Evolutionary conservation across 2,113 vertebrate species (phyloP), one percentile per base, ranked within the genome.

Genomic region (Guaruba guarouba): DNA sequence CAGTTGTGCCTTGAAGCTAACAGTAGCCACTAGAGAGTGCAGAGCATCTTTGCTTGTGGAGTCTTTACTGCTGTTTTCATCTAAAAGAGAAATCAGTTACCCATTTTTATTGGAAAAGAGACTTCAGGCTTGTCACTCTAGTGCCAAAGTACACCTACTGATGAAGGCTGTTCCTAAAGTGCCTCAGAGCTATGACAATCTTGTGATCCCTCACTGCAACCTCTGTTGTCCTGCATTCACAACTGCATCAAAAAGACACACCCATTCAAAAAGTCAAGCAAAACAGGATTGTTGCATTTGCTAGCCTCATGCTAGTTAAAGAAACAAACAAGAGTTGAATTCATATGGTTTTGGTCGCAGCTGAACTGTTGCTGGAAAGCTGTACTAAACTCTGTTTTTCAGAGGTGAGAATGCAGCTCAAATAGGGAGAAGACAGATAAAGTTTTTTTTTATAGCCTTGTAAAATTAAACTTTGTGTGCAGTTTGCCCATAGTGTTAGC

Each of bases 401-500:
- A 70, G 31, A 44, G 90, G 46, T 74, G 76, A 62, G 48, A 69
- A 41, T 62, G 62, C 69, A 93, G 57, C 55, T 89, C 57, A 51
- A 10, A 19, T 22, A 24, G 20, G 48, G 39, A 84, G 27, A 63
- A 75, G 39, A 68, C n/a, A 64, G 59, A 27, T 59, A 54, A 33
- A 76, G 52, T 2, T 61, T 61, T 51, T 24, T 24, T 86, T 88
- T 87, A 82, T 33, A 87, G 54, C 67, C 79, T 90, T 80, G n/a
- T 82, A 85, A 92, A 94, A 89, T 91, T 73, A 82, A 91, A 85
- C 78, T 84, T 69, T 11, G 23, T 77, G 52, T 86, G 84, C 52
- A 82, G 6, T 85, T 94, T 77, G 70, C 48, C 43, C 25, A 25
- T 93, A 67, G 82, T 66, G 49, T 94, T 95, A 83, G 55, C 41